Percentiles rank a stretch among this genome's conserved stretches.
phyloP scores from a whole-genome alignment of 2,797 vertebrate genomes.

The Setipinna tenuifilis region DNA sequence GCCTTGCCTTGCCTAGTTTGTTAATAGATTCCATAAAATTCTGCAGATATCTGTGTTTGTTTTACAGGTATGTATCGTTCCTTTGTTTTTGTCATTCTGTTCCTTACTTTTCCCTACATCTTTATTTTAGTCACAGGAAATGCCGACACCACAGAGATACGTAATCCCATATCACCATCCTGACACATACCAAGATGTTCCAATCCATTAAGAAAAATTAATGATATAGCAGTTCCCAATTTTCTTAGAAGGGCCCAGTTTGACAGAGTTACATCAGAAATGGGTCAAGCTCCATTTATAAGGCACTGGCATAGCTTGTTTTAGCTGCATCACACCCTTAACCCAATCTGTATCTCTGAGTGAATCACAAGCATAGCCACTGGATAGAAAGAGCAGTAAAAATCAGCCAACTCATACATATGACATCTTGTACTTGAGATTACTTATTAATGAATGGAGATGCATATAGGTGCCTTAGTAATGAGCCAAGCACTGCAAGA shows the following conservation, averaged over 20 bases:
- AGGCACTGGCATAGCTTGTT: background rate
- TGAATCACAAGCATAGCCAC: background rate
- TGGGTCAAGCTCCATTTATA: background rate
- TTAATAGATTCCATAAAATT: too few species aligned
- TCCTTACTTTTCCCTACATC: background rate
- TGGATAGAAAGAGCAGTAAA: background rate
- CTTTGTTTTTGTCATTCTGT: background rate
- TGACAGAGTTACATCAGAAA: background rate
- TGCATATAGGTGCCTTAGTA: background rate
- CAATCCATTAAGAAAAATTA: background rate
- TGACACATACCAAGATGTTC: background rate
- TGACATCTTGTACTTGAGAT: background rate
- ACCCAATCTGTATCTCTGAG: background rate
- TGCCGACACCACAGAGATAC: background rate
- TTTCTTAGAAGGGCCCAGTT: background rate
- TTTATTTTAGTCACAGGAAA: background rate
- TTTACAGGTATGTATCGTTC: background rate
- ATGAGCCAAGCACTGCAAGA: too few species aligned
- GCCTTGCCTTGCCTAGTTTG: too few species aligned
- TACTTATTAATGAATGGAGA: background rate
- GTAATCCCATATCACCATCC: background rate
- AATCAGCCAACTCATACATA: background rate
- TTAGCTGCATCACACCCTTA: background rate
- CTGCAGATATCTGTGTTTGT: too few species aligned
- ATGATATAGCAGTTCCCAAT: background rate